Evolutionary conservation across 2,797 vertebrate species (phyloP), one percentile per base, ranked within the genome.

Genomic region (Botia kubotai): DNA sequence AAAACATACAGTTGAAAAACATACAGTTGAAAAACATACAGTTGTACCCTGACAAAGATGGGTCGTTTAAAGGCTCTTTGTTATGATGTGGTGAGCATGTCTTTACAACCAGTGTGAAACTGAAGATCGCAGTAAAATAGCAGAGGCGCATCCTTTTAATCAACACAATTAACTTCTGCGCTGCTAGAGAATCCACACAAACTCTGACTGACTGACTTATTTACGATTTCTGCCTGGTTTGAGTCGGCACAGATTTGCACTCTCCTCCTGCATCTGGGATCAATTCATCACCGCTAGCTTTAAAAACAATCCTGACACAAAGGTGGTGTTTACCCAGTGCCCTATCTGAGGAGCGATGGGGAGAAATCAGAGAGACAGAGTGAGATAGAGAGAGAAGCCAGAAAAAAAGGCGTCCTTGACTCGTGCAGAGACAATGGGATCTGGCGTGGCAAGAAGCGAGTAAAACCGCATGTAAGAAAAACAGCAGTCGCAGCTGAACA

Each of bases 381-480:
- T 6, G 46, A 39, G 68, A 77, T 23, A 36, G 63, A 23, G 36
- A 39, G 36, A 46, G 43, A 46, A 46, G 43, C 43, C 43, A 46
- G 39, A 57, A 75, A 58, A 79, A 48, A 36, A 23, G 52, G 77
- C 72, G 62, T 72, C 52, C 63, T 58, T 46, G 72, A 82, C 58
- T 86, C 83, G 67, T 23, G n/a, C 48, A 16, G 23, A 75, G 60
- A 85, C 82, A 85, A 72, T 69, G 29, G n/a, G 65, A 72, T 65
- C 69, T 78, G 74, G 58, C 17, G 26, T 80, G 78, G 65, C 55
- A 79, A 60, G 72, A 81, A 78, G 29, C 43, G 48, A 33, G 43
- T 0, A 50, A 82, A 58, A 83, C 77, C 83, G 81, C 84, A 85
- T 76, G 80, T 74, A 85, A 84, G 86, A 82, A 83, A 88, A 88